Evolutionary conservation across 2,797 vertebrate species (phyloP), one percentile per base, ranked within the genome.

Genomic region (Poeciliopsis turneri): DNA sequence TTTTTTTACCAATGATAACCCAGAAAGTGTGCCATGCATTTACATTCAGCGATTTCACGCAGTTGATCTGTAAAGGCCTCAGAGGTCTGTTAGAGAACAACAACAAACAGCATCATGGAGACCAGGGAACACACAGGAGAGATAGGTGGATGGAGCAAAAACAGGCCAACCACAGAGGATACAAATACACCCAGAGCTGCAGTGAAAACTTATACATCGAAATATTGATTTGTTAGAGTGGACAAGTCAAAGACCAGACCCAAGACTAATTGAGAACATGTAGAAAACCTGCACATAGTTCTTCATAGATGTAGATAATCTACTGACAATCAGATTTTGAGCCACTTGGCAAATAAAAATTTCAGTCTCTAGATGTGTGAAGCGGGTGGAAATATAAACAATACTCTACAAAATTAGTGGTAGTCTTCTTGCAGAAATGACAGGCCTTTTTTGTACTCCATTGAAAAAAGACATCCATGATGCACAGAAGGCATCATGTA

Each of bases 61-160:
- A 69, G 66, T 39, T 69, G 66, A 12, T 41, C 39, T 43, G 39
- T 15, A 39, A 43, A 69, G 11, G 23, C 66, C 25, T 69, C 23
- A 69, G 66, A 69, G 66, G 66, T 43, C 23, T 45, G 23, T 7
- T 45, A 15, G 39, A 69, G 20, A 69, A 45, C 66, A 69, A 69
- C 61, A 66, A 66, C 64, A 68, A 41, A 68, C 66, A 13, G 41
- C 66, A 69, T 43, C 66, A 69, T 69, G 25, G 66, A 69, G 66
- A 69, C 66, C 66, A 45, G 6, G 41, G 12, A 45, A 45, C 23
- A 69, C 66, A 69, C 66, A 69, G 66, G 66, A 45, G 66, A 69
- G 41, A 2, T n/a, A 3, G 66, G 43, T 45, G 39, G 41, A 69
- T 43, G 39, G 39, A 69, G 66, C 66, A n/a, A 43, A 69, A 69